Evolutionary conservation across 2,888 invertebrate species (phyloP), one percentile per base, ranked within the genome.

Genomic region (Rhabditoides inermis): DNA sequence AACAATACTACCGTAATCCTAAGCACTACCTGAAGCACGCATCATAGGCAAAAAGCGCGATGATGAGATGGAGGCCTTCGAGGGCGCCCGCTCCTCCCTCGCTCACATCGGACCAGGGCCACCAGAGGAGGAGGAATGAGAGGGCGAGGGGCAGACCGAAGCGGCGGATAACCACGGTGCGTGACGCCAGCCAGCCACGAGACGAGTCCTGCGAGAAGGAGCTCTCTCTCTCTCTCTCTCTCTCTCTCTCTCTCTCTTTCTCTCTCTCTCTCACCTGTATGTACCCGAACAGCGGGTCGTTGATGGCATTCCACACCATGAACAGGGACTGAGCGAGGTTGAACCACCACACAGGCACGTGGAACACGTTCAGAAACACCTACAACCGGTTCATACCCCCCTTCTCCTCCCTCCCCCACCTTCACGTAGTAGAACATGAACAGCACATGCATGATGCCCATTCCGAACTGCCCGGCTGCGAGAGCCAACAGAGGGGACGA

Each of bases 361-460:
- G 73, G 65, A 78, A 80, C 22, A 70, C 53, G 61, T 79, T 77
- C 28, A 80, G 66, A 56, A 78, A 80, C 12, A 75, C 72, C 51
- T 67, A 30, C 22, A 22, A 6, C n/a, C 15, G 20, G 10, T 6
- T 6, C 20, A 26, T 42, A 20, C 32, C 15, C 15, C 32, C 15
- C 10, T 32, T 10, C 10, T n/a, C n/a, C n/a, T n/a, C n/a, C 12
- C 7, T 35, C 7, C n/a, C 48, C 6, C 18, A 56, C 54, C 63
- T 78, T 79, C 2, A 80, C 79, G 58, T 80, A 80, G 65, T 79
- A 80, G 65, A 80, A 80, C 49, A 67, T 68, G 63, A 79, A 79
- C 5, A 77, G 63, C 2, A 72, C 65, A 55, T 68, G 66, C 32
- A 63, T 49, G 4, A 68, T 45, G 27, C 65, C 60, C 20, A 68